Base-by-base conservation (phyloP, 37 sponge, comb jelly and placozoan genomes). In the Diacarnus erythraeanus region DNA sequence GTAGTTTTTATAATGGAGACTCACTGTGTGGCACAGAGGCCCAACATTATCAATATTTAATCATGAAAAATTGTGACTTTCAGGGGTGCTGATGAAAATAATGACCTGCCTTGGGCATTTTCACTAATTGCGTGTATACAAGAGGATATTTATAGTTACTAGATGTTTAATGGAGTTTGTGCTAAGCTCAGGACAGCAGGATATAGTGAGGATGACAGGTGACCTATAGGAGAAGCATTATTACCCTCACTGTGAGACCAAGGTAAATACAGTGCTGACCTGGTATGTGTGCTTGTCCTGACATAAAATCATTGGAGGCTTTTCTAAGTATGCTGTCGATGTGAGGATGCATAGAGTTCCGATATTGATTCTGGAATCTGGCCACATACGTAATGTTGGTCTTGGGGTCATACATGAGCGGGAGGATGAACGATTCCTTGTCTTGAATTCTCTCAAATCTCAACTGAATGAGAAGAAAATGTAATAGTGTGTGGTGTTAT, bases 361-460 rank as follows among this genome's bases (percentile, higher is more conserved):
- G 57, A 10, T 54, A 51, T 20, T 51, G 34, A 25, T 27, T 47
- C 47, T 39, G 72, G 34, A 30, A 74, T 2, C 57, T 2, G 74
- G 58, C 34, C 57, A 74, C 74, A 56, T 31, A 77, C 3, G 83
- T 88, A 36, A 39, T 27, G 74, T 88, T 88, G 29, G 63, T 74
- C n/a, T 51, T 30, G n/a, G 83, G 89, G 31, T 88, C 89, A 51
- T 88, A 72, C 27, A 88, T 61, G 22, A 88, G 51, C 3, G 78
- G 83, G 21, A 82, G 57, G 25, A 82, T 36, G 26, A 64, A 64
- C 23, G 69, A 57, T 29, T 22, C 23, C 26, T 58, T 69, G 31
- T 79, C 74, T 26, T 54, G 59, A 22, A 27, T 40, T 4, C 59
- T 63, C 22, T 10, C 37, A 79, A 86, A 21, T 18, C 38, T 39